Percentiles rank a stretch among this genome's conserved stretches.
Conservation (phyloP, 2,888 invertebrate genomes). For the Eilema griseolum region DNA sequence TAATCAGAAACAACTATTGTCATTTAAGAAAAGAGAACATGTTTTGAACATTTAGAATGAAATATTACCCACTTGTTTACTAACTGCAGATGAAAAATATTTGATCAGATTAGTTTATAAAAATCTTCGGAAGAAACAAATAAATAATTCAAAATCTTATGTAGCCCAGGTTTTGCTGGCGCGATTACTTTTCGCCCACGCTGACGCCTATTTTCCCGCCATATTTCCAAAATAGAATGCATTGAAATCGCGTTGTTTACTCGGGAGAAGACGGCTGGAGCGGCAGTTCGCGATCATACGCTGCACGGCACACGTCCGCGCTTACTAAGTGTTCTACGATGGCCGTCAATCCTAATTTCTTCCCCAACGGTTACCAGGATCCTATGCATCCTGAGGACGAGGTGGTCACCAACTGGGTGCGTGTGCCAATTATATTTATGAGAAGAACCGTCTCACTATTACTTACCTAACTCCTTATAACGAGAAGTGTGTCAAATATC, state of each 20-base stretch:
- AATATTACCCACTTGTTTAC: not conserved
- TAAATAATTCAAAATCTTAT: conserved; percentile 60
- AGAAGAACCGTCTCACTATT: conserved; percentile 37
- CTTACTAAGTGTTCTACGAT: conserved; percentile 67
- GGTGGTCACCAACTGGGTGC: conserved; percentile 88
- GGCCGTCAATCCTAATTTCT: conserved; percentile 83
- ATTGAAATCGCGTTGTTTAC: conserved; percentile 84
- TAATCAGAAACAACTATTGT: not conserved
- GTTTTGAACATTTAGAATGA: not conserved
- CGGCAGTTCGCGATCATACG: conserved; percentile 78
- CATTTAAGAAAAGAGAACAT: not conserved
- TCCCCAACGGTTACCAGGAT: conserved; percentile 85
- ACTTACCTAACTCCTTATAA: conserved; percentile 30
- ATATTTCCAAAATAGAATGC: conserved; percentile 87
- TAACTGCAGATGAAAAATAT: not conserved
- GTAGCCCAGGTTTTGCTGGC: conserved; percentile 67
- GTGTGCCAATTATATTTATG: conserved; percentile 60
- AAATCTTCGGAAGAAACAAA: conserved; percentile 31
- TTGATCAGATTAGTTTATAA: not conserved
- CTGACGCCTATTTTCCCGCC: conserved; percentile 76
- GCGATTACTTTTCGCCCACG: conserved; percentile 77
- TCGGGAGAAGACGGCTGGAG: conserved; percentile 78
- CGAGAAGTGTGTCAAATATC: conserved; percentile 35
- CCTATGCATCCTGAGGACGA: conserved; percentile 87
- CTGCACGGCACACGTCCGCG: conserved; percentile 78